Conservation (phyloP, 2,113 vertebrate genomes). For the Lagenorhynchus albirostris region DNA sequence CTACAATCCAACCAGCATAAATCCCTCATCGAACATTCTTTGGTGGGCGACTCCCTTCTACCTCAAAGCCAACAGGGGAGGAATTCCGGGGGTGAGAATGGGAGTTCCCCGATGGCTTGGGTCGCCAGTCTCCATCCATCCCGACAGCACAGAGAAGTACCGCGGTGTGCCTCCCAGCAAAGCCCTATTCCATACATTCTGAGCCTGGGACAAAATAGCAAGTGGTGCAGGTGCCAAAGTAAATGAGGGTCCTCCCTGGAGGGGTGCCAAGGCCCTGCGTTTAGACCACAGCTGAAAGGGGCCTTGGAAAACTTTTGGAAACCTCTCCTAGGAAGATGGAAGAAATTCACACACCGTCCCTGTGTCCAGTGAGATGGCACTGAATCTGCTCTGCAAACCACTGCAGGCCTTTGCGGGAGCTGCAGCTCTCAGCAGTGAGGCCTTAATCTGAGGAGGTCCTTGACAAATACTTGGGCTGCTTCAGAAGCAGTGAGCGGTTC, state of each 20-base stretch:
- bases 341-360: neutral
- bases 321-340: neutral
- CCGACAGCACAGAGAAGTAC: neutral
- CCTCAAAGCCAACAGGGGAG: neutral
- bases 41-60: neutral
- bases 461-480: neutral
- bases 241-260: slow-evolving; percentile 8
- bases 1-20: neutral
- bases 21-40: neutral
- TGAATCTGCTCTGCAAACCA: neutral
- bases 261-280: neutral
- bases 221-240: slow-evolving; percentile 15
- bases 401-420: neutral
- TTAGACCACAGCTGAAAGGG: slow-evolving; percentile 15
- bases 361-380: neutral
- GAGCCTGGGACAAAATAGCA: neutral
- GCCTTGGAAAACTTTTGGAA: neutral
- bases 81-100: neutral
- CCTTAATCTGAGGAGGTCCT: neutral
- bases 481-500: neutral
- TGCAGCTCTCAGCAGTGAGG: accelerated
- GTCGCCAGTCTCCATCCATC: neutral
- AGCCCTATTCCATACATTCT: neutral
- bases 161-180: neutral
- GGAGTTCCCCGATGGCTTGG: accelerated